These are phyloP conservation scores for Hanleya hanleyi DNA, from an alignment of 2,888 invertebrate species.

Conservation along the genomic window DNA sequence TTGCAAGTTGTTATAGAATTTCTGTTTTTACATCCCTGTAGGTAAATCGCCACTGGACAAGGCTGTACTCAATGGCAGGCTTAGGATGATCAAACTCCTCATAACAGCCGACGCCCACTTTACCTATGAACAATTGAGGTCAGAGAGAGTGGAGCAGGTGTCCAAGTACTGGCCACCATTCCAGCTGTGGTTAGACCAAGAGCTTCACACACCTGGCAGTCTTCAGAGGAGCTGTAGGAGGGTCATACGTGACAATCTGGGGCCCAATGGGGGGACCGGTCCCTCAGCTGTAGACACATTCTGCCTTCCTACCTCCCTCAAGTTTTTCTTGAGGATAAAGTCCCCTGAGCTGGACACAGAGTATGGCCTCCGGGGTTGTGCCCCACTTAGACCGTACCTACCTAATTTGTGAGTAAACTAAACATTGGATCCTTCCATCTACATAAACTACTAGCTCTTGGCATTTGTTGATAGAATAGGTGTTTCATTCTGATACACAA, in stretches of 20 bases:
- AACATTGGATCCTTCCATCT: too few species aligned
- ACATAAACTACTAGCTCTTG: too few species aligned
- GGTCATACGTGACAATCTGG: constrained; percentile 17
- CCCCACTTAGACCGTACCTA: neutral
- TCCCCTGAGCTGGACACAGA: neutral
- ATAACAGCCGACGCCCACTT: constrained; percentile 37
- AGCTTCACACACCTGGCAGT: constrained; percentile 37
- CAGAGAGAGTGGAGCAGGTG: constrained; percentile 26
- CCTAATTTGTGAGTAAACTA: too few species aligned
- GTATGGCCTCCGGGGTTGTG: neutral
- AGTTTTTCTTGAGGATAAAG: neutral
- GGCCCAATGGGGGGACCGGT: constrained; percentile 4
- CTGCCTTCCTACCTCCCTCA: neutral
- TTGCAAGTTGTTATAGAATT: too few species aligned
- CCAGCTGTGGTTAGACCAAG: constrained; percentile 37
- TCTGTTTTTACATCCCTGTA: too few species aligned
- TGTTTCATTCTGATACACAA: too few species aligned
- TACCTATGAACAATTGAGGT: constrained; percentile 24
- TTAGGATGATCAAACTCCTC: constrained; percentile 38
- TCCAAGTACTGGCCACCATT: constrained; percentile 37
- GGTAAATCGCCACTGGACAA: constrained; percentile 37
- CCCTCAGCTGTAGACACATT: neutral
- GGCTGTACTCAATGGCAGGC: constrained; percentile 34
- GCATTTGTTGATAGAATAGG: too few species aligned
- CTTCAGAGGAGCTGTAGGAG: constrained; percentile 36